Conservation (phyloP, 1,140 invertebrate genomes). For the Tetramorium simillimum region DNA sequence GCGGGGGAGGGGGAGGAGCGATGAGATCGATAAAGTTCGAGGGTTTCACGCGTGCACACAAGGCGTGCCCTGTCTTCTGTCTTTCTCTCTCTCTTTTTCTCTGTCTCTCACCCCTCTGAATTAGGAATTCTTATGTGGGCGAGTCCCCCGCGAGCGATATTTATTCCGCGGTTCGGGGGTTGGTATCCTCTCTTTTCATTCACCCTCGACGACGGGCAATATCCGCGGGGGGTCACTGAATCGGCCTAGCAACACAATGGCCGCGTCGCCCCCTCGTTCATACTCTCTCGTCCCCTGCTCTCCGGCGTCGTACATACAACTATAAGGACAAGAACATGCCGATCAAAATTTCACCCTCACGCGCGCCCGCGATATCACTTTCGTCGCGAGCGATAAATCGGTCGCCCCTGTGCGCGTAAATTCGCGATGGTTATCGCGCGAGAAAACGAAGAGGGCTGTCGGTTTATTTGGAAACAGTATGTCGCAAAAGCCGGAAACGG, state of each 20-base stretch:
- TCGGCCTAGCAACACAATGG: conserved; percentile 68
- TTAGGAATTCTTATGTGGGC: conserved; percentile 74
- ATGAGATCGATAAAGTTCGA: conserved; percentile 69
- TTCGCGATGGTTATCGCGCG: conserved; percentile 37
- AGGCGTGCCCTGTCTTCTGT: not conserved
- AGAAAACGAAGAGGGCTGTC: not conserved
- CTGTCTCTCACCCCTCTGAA: conserved; percentile 42
- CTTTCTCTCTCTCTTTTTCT: not conserved
- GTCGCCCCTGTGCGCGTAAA: not conserved
- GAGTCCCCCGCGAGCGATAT: conserved; percentile 62
- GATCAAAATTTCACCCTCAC: conserved; percentile 62
- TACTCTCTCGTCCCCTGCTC: not conserved
- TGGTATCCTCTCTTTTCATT: conserved; percentile 57
- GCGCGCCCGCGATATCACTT: conserved; percentile 53
- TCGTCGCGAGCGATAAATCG: conserved; percentile 62
- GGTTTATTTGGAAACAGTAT: conserved; percentile 35
- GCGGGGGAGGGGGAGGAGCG: not conserved
- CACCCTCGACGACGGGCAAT: conserved; percentile 60
- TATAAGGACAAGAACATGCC: conserved; percentile 18
- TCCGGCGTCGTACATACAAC: conserved; percentile 7
- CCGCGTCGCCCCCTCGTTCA: not conserved
- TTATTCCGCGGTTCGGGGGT: conserved; percentile 72
- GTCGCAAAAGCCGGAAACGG: not conserved
- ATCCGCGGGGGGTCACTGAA: conserved; percentile 69
- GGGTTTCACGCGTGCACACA: conserved; percentile 58